phyloP scores from a whole-genome alignment of 2,797 vertebrate genomes.

The Sorex maritimensis region DNA sequence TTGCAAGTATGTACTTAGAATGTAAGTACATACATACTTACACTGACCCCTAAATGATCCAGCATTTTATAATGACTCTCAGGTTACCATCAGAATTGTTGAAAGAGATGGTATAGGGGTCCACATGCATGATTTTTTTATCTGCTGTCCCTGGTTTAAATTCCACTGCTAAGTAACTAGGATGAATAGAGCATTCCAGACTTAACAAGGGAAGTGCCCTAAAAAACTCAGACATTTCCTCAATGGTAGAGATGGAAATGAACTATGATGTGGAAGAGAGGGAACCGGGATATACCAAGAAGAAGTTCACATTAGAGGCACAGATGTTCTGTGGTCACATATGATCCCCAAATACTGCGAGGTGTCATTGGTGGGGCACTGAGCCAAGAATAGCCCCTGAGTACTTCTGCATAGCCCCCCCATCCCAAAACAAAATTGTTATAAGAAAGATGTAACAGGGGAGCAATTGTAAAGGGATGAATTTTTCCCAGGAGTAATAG shows the following conservation, averaged over 20 bases:
- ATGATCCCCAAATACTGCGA: no score
- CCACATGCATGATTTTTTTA: no score
- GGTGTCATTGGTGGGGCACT: no score
- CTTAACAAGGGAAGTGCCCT: neutral
- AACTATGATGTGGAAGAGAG: neutral
- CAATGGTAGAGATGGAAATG: neutral
- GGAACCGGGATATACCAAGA: neutral
- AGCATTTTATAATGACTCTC: neutral
- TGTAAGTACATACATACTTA: neutral
- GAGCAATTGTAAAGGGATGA: accelerated
- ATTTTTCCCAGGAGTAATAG: neutral
- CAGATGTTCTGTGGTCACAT: neutral
- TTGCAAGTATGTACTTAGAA: no score
- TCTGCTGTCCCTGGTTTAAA: no score
- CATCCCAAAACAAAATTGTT: neutral
- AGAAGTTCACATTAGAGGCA: neutral
- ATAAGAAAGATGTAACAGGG: neutral
- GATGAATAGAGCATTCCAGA: neutral
- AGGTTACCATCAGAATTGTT: neutral
- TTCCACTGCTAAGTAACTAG: neutral
- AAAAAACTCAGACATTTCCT: neutral
- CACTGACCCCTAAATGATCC: neutral
- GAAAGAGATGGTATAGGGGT: no score
- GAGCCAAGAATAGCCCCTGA: no score
- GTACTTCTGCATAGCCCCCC: no score